These are phyloP conservation scores for Coturnix japonica DNA, from an alignment of 2,113 vertebrate species.

Conservation along the genomic window DNA sequence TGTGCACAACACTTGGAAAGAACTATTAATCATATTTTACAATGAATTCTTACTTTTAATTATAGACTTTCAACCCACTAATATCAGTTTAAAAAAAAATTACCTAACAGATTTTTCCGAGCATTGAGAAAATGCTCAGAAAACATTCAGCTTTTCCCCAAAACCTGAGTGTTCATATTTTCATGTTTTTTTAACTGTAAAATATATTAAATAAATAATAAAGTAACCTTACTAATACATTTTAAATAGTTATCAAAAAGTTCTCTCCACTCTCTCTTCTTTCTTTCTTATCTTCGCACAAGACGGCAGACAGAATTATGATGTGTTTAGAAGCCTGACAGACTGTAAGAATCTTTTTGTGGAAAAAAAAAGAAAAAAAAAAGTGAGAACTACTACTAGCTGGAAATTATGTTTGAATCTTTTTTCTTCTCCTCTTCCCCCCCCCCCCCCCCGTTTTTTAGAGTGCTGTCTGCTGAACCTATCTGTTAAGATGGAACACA, in stretches of 20 bases:
- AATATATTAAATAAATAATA: not conserved
- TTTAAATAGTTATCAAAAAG: not conserved
- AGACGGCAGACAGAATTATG: not conserved
- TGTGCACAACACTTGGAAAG: not conserved
- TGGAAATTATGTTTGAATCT: slow-evolving; percentile 42
- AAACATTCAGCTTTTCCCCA: not conserved
- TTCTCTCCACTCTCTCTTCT: not conserved
- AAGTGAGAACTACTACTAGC: not conserved
- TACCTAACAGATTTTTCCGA: not conserved
- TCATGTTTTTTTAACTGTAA: not conserved
- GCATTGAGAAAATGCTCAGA: not conserved
- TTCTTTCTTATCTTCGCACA: not conserved
- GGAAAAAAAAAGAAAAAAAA: too few relatives aligned
- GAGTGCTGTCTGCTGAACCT: slow-evolving; percentile 46
- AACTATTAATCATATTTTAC: not conserved
- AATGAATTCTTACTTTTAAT: not conserved
- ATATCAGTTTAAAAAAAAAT: not conserved
- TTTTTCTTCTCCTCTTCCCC: not conserved
- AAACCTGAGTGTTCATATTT: not conserved
- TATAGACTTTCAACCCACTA: not conserved
- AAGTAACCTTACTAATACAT: not conserved
- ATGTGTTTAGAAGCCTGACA: slow-evolving; percentile 43
- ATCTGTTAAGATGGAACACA: slow-evolving; percentile 60
- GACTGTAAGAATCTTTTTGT: not conserved
- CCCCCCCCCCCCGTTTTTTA: too few relatives aligned